phyloP scores from a whole-genome alignment of 2,888 invertebrate species.

The Xanthorhoe spadicearia region DNA sequence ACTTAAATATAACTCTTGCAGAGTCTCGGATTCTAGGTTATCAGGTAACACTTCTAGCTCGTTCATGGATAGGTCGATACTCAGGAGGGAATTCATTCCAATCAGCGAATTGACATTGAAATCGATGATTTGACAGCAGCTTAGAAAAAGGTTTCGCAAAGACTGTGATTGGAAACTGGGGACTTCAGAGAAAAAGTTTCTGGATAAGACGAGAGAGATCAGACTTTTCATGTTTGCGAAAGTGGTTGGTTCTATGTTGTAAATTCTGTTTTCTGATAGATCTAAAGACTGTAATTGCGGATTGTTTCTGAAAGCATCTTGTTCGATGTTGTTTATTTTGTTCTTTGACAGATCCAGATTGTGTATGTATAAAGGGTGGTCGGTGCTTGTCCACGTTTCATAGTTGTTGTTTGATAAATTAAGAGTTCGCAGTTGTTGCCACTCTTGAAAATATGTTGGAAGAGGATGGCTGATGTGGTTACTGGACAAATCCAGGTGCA shows the following conservation, averaged over 20 bases:
- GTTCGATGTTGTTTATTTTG: slow-evolving; percentile 85
- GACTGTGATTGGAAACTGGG: slow-evolving; percentile 84
- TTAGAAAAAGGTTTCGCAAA: slow-evolving; percentile 83
- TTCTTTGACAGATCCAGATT: slow-evolving; percentile 88
- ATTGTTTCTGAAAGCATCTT: slow-evolving; percentile 85
- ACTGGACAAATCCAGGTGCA: slow-evolving; percentile 73
- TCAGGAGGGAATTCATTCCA: slow-evolving; percentile 84
- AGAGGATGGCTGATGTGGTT: slow-evolving; percentile 82
- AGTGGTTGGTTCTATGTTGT: slow-evolving; percentile 80
- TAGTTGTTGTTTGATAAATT: slow-evolving; percentile 86
- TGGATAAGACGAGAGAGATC: slow-evolving; percentile 86
- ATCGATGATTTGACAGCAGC: slow-evolving; percentile 86
- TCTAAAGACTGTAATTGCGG: slow-evolving; percentile 85
- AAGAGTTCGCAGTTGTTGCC: slow-evolving; percentile 78
- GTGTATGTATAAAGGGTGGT: slow-evolving; percentile 66
- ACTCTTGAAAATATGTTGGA: slow-evolving; percentile 72
- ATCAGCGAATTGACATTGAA: slow-evolving; percentile 80
- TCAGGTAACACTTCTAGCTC: slow-evolving; percentile 86
- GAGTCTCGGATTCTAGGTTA: slow-evolving; percentile 82
- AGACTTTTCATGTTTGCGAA: slow-evolving; percentile 85
- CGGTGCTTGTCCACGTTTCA: slow-evolving; percentile 66
- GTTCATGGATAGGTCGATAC: slow-evolving; percentile 88
- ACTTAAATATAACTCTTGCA: slow-evolving; percentile 86
- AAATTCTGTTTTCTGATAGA: slow-evolving; percentile 88
- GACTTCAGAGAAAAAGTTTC: slow-evolving; percentile 86